Base-by-base conservation (phyloP, 2,113 vertebrate genomes). In the Balaenoptera acutorostrata region DNA sequence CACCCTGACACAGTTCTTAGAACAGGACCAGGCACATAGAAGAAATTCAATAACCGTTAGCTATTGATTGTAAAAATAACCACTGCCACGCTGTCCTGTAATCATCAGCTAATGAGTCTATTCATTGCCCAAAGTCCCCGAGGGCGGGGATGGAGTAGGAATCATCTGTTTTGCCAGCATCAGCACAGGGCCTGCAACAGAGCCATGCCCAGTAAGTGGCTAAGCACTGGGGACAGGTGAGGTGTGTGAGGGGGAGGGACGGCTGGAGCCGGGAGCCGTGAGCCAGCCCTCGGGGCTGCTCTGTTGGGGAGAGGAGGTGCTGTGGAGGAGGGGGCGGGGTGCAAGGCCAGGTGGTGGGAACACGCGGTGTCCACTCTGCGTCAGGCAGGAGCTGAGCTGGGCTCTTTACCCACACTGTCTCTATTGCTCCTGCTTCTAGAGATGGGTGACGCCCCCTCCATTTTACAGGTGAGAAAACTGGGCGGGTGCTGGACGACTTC, bases 261-360 rank as follows among this genome's bases (percentile, higher is more conserved):
- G 55, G 29, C 55, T 44, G 29, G 25, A 55, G 39, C 41, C 10
- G 21, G 61, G 83, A 55, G 39, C 41, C 10, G 21, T 49, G 83
- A 59, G 66, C 29, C 0, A 6, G 71, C n/a, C 63, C 52, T 6
- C 29, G 36, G 12, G 20, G 69, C 85, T 69, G 39, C 61, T 41
- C 33, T 57, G 61, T 31, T 25, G 41, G 49, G 33, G 31, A 55
- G 41, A 52, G 41, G 5, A 21, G 10, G 6, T 20, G 29, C 23
- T 20, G 9, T 0, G 0, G 39, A 36, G 8, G n/a, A 39, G 44
- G 23, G 44, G 18, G 8, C 29, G 27, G 2, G 8, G 36, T 0
- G 31, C 44, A 14, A 17, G 46, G 69, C 66, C 49, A 11, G 64
- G 20, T 15, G 44, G 33, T 2, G 11, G 72, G 39, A n/a, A 12